These are phyloP conservation scores for Cactoblastis cactorum DNA, from an alignment of 2,888 invertebrate genomes.

Conservation along the genomic window DNA sequence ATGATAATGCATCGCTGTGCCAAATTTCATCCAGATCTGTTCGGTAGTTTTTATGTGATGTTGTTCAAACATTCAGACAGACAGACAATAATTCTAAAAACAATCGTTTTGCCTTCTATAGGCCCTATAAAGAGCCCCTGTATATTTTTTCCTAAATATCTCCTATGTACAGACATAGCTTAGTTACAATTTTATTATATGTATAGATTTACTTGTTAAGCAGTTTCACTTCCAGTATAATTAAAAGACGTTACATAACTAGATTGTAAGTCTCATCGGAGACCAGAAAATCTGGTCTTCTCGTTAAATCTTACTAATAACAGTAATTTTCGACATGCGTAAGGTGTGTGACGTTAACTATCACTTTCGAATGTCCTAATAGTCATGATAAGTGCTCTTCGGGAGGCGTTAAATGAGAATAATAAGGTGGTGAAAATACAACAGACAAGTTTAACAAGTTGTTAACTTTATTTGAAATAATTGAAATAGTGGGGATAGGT, in stretches of 20 bases:
- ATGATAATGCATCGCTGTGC: no score
- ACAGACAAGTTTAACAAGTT: neutral
- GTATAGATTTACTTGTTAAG: neutral
- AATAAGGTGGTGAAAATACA: neutral
- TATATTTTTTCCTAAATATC: no score
- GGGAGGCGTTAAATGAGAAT: neutral
- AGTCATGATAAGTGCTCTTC: neutral
- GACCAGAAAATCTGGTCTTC: slow-evolving; percentile 2
- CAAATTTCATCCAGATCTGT: no score
- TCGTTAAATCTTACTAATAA: neutral
- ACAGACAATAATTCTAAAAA: no score
- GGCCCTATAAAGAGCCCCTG: no score
- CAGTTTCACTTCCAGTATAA: neutral
- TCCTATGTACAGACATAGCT: no score
- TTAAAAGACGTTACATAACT: neutral
- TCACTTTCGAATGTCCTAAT: slow-evolving; percentile 7
- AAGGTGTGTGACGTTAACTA: neutral
- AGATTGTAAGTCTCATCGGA: neutral
- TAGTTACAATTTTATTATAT: no score
- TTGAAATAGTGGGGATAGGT: no score
- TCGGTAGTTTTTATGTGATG: no score
- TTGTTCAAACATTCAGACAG: no score
- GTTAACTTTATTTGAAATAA: neutral
- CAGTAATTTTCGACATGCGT: neutral
- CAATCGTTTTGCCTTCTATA: no score